Evolutionary conservation across 2,797 vertebrate species (phyloP).

Genomic region (Aldrovandia affinis): DNA sequence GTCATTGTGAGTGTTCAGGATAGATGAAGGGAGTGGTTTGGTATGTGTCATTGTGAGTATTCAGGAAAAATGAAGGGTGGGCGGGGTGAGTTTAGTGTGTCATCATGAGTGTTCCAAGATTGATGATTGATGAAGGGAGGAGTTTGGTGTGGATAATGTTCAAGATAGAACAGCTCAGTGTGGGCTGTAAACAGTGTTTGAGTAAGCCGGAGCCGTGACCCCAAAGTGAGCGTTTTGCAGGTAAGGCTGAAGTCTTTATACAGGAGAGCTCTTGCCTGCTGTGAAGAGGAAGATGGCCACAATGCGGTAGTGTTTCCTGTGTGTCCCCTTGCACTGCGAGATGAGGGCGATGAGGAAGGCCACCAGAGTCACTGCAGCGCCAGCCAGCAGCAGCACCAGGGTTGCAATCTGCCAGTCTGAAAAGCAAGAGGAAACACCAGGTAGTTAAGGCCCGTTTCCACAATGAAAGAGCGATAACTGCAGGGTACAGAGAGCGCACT

Average conservation of each 20-base stretch:
- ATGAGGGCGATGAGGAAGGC: slow-evolving; percentile 74
- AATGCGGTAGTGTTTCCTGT: slow-evolving; percentile 71
- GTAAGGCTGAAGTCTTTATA: not conserved
- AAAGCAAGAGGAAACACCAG: not conserved
- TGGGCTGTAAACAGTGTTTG: not conserved
- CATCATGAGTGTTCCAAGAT: too few relatives aligned
- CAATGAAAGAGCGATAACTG: too few relatives aligned
- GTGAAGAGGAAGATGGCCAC: slow-evolving; percentile 77
- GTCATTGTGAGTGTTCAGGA: not conserved
- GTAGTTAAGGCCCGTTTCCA: not conserved
- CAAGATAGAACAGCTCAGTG: not conserved
- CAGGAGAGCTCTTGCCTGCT: slow-evolving; percentile 65
- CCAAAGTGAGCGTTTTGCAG: not conserved
- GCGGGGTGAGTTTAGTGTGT: too few relatives aligned
- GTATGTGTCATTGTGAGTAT: not conserved
- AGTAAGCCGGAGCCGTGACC: not conserved
- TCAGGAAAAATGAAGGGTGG: not conserved
- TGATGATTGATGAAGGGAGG: not conserved
- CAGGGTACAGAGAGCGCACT: too few relatives aligned
- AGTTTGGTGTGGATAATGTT: not conserved
- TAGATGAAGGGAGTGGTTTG: not conserved
- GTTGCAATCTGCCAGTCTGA: slow-evolving; percentile 84
- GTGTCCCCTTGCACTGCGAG: slow-evolving; percentile 74
- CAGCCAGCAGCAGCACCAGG: slow-evolving; percentile 73
- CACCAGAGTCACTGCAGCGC: slow-evolving; percentile 71